Evolutionary conservation across 2,888 invertebrate genomes (phyloP).

Genomic region (Doris montereyensis): DNA sequence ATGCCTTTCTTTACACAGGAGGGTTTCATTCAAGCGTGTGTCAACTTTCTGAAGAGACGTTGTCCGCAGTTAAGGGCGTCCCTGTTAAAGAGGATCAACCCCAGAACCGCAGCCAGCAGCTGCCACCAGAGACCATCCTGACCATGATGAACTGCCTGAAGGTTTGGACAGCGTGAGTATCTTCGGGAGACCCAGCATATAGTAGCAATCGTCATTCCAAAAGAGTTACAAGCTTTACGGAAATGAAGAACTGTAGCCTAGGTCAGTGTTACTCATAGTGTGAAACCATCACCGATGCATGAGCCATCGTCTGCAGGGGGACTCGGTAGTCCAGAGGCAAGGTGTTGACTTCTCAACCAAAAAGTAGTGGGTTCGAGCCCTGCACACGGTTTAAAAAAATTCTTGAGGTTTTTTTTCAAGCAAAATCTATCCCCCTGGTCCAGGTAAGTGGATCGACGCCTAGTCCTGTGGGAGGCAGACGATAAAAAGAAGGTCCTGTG

Average conservation of each 20-base stretch:
- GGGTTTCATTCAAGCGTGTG: conserved; percentile 73
- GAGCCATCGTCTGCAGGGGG: too few relatives aligned
- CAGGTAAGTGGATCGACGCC: too few relatives aligned
- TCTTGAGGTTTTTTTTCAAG: too few relatives aligned
- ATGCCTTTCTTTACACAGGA: conserved; percentile 61
- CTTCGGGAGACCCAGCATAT: too few relatives aligned
- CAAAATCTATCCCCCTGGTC: too few relatives aligned
- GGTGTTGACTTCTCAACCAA: too few relatives aligned
- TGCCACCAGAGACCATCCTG: conserved; percentile 91
- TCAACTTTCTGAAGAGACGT: conserved; percentile 78
- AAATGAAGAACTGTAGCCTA: neutral
- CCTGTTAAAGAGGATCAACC: conserved; percentile 81
- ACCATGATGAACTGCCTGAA: conserved; percentile 93
- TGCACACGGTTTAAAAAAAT: too few relatives aligned
- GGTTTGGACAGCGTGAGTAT: conserved; percentile 76
- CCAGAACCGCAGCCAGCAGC: conserved; percentile 83
- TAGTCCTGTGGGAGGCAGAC: too few relatives aligned
- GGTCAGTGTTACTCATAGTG: neutral
- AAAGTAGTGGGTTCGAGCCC: too few relatives aligned
- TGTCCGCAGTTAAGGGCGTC: conserved; percentile 88
- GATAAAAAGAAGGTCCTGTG: too few relatives aligned
- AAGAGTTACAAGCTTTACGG: neutral
- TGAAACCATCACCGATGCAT: too few relatives aligned
- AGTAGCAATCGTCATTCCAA: neutral
- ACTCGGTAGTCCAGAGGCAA: too few relatives aligned